Conservation (phyloP, 1,140 invertebrate species). For the Mylabris phalerata region DNA sequence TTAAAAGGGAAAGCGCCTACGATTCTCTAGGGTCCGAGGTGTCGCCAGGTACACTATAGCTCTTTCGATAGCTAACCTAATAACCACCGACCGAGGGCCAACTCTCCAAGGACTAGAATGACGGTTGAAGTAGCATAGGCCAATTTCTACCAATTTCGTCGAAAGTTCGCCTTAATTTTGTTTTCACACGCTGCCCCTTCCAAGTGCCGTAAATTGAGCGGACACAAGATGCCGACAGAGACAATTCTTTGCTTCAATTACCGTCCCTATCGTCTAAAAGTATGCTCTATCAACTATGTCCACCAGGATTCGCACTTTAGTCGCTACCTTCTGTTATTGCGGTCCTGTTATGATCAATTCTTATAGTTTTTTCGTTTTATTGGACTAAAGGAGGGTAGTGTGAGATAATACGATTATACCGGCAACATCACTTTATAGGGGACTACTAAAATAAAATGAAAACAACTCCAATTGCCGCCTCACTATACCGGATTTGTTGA, state of each 20-base stretch:
- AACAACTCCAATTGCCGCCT: constrained; percentile 33
- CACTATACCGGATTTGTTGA: constrained; percentile 23
- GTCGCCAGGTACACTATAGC: constrained; percentile 25
- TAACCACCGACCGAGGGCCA: constrained; percentile 34
- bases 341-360: constrained; percentile 27
- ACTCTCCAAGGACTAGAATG: constrained; percentile 27
- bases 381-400: constrained; percentile 22
- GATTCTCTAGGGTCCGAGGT: constrained; percentile 11
- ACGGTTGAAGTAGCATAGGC: constrained; percentile 42
- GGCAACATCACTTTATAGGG: constrained; percentile 27
- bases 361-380: constrained; percentile 29
- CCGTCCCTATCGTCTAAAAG: constrained; percentile 19
- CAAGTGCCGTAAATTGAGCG: constrained; percentile 31
- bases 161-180: constrained; percentile 54
- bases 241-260: constrained; percentile 34
- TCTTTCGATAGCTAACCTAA: constrained; percentile 35
- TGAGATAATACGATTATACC: constrained; percentile 36
- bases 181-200: constrained; percentile 44
- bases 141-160: constrained; percentile 55
- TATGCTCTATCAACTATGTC: constrained; percentile 6
- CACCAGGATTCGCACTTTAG: constrained; percentile 2
- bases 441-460: constrained; percentile 36
- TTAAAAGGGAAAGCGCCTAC: neutral
- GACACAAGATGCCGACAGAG: constrained; percentile 30
- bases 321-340: constrained; percentile 20